Evolutionary conservation across 2,888 invertebrate species (phyloP).

Genomic region (Drosophila cognata): DNA sequence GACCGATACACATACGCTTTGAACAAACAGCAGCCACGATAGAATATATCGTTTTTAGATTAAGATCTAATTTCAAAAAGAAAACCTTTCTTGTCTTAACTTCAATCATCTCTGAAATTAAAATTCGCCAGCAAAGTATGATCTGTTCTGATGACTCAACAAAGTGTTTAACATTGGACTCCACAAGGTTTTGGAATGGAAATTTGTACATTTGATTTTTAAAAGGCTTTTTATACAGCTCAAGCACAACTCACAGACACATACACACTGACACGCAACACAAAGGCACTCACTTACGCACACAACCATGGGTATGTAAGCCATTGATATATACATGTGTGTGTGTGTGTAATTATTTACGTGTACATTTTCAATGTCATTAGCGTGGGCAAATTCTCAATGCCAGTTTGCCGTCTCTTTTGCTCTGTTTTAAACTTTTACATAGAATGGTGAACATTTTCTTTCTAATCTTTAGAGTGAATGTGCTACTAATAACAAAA

Average conservation of each 20-base stretch:
- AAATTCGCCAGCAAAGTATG: neutral
- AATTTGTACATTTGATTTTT: constrained; percentile 10
- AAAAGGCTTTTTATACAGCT: constrained; percentile 33
- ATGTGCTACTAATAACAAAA: constrained; percentile 18
- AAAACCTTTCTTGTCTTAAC: neutral
- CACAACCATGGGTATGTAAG: constrained; percentile 6
- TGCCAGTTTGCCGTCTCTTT: constrained; percentile 21
- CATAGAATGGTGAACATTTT: constrained; percentile 36
- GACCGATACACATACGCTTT: neutral
- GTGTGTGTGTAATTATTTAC: constrained; percentile 15
- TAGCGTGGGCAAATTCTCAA: constrained; percentile 51
- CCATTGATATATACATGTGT: constrained; percentile 2
- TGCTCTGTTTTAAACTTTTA: constrained; percentile 15
- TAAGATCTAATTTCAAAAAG: neutral
- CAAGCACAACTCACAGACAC: neutral
- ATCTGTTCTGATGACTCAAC: constrained; percentile 26
- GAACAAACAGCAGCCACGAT: neutral
- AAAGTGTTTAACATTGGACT: constrained; percentile 21
- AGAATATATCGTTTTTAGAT: neutral
- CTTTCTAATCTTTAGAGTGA: constrained; percentile 32
- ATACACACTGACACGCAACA: too few species aligned
- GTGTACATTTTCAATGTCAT: constrained; percentile 65
- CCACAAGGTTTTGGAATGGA: constrained; percentile 6
- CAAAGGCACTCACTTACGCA: neutral
- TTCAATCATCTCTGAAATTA: neutral